These are phyloP conservation scores for Otolemur garnettii DNA, from an alignment of 2,113 vertebrate species.

Conservation along the genomic window DNA sequence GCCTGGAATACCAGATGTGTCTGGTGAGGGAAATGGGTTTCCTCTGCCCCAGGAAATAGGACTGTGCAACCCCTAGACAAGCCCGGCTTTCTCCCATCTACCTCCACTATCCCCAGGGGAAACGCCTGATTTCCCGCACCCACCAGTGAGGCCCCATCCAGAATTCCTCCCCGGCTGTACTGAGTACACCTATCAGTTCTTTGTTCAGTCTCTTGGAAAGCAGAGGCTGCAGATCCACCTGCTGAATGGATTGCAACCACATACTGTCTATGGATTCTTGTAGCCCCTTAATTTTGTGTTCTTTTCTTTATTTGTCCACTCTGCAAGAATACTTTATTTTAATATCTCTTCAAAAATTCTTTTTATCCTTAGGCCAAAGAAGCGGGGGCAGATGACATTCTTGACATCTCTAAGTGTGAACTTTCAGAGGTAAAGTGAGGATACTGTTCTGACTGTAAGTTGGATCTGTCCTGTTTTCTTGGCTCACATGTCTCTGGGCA, in stretches of 20 bases:
- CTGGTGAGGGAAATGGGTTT: slow-evolving; percentile 88
- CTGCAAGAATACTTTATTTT: neutral
- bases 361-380: slow-evolving; percentile 92
- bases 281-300: neutral
- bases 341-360: neutral
- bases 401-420: slow-evolving; percentile 96
- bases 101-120: neutral
- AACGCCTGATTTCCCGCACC: neutral
- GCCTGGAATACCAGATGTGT: slow-evolving; percentile 95
- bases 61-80: neutral
- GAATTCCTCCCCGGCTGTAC: neutral
- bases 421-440: slow-evolving; percentile 92
- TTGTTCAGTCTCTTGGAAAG: neutral
- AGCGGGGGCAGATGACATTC: slow-evolving; percentile 95
- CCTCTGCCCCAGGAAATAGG: neutral
- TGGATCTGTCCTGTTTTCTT: slow-evolving; percentile 16
- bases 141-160: neutral
- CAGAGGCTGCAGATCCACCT: neutral
- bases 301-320: neutral
- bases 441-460: neutral
- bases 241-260: neutral
- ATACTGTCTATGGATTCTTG: neutral
- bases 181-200: neutral
- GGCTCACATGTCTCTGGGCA: neutral
- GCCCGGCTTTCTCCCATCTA: neutral